These are phyloP conservation scores for Plebejus argus DNA, from an alignment of 2,888 invertebrate species.

Conservation along the genomic window DNA sequence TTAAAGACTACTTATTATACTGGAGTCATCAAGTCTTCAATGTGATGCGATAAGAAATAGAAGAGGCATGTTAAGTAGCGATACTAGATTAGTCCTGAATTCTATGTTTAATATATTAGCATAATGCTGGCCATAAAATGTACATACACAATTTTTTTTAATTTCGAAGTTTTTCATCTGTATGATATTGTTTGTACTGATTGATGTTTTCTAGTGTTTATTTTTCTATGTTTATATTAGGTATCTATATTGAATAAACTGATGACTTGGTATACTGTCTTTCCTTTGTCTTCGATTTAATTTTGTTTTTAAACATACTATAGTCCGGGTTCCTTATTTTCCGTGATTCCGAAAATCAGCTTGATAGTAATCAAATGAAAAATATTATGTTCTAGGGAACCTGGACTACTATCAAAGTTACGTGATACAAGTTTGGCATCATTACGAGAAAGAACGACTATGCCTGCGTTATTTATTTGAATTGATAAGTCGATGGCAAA, in stretches of 20 bases:
- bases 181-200: constrained; percentile 41
- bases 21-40: not conserved
- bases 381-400: no score
- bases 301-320: not conserved
- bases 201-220: constrained; percentile 41
- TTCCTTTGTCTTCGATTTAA: not conserved
- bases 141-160: constrained; percentile 37
- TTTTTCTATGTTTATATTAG: constrained; percentile 41
- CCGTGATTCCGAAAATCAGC: no score
- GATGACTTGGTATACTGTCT: not conserved
- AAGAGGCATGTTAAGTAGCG: not conserved
- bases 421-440: no score
- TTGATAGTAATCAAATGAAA: no score
- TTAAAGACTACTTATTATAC: not conserved
- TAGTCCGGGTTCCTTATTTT: not conserved
- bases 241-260: constrained; percentile 33
- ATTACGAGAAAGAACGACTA: no score
- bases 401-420: no score
- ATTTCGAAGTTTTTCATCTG: constrained; percentile 34
- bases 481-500: no score
- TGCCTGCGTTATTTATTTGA: no score
- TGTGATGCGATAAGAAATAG: not conserved
- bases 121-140: constrained; percentile 4
- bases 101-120: not conserved
- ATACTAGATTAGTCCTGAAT: not conserved